A percentile compares a stretch with the other conserved stretches of the same genome.
Evolutionary conservation across 2,797 vertebrate genomes (phyloP).

Genomic region (Characodon lateralis): DNA sequence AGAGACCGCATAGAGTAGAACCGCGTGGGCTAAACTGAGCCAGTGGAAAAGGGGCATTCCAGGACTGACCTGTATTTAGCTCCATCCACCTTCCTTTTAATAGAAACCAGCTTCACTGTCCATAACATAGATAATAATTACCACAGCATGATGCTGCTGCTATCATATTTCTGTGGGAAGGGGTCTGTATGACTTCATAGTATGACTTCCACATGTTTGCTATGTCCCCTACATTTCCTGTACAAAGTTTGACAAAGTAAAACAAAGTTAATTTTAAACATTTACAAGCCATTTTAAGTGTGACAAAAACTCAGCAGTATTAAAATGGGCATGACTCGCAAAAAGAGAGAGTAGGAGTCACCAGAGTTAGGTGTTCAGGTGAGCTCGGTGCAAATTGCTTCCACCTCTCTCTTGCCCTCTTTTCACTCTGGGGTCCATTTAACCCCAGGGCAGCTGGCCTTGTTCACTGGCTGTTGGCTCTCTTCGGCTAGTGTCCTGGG

Average conservation of each 20-base stretch:
- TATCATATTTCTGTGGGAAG: background rate
- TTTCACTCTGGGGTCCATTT: conserved; percentile 68
- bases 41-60: too few species aligned
- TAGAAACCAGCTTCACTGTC: background rate
- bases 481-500: conserved; percentile 42
- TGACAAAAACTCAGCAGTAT: background rate
- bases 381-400: conserved; percentile 47
- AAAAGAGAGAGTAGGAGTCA: conserved; percentile 5
- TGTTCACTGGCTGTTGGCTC: conserved; percentile 33
- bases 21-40: too few species aligned
- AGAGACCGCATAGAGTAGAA: too few species aligned
- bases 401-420: conserved; percentile 42
- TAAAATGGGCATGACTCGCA: background rate
- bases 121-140: background rate
- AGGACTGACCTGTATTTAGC: background rate
- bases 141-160: background rate
- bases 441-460: conserved; percentile 60
- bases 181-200: too few species aligned
- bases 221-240: too few species aligned
- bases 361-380: conserved; percentile 57
- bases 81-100: background rate
- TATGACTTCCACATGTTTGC: too few species aligned
- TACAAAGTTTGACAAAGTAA: background rate
- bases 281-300: background rate
- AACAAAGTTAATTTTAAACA: background rate